Conservation (phyloP, 2,888 invertebrate genomes). For the Standfussiana lucernea region DNA sequence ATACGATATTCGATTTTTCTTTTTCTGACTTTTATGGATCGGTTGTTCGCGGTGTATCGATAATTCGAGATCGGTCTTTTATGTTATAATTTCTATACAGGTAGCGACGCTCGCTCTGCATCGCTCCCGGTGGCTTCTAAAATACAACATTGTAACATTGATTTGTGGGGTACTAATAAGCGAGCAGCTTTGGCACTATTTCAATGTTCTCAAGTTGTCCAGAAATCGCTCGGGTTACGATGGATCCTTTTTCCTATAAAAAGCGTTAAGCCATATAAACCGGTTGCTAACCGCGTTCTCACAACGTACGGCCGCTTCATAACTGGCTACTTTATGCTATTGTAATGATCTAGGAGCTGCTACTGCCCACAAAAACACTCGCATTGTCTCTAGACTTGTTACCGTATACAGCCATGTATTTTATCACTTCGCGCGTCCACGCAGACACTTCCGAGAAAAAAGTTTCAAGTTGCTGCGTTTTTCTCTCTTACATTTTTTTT, state of each 20-base stretch:
- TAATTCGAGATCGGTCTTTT: slow-evolving; percentile 86
- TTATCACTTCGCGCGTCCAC: slow-evolving; percentile 83
- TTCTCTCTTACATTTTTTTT: slow-evolving; percentile 62
- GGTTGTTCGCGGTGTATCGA: slow-evolving; percentile 88
- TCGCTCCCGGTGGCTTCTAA: slow-evolving; percentile 68
- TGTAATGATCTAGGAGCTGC: slow-evolving; percentile 88
- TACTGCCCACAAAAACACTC: slow-evolving; percentile 83
- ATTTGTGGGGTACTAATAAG: slow-evolving; percentile 63
- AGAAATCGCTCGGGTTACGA: slow-evolving; percentile 77
- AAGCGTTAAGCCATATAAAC: slow-evolving; percentile 83
- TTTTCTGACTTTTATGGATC: slow-evolving; percentile 89
- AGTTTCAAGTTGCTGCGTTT: slow-evolving; percentile 65
- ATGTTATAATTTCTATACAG: slow-evolving; percentile 80
- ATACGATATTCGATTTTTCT: slow-evolving; percentile 88
- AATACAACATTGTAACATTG: slow-evolving; percentile 60
- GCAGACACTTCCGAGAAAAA: slow-evolving; percentile 80
- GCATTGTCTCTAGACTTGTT: slow-evolving; percentile 87
- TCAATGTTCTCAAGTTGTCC: slow-evolving; percentile 70
- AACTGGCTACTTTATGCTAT: slow-evolving; percentile 89
- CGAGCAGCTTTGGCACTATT: slow-evolving; percentile 61
- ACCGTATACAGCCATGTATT: slow-evolving; percentile 78
- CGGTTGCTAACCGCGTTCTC: slow-evolving; percentile 83
- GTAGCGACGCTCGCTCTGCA: slow-evolving; percentile 66
- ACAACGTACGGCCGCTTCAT: slow-evolving; percentile 83
- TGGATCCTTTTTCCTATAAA: slow-evolving; percentile 82